Base-by-base conservation (phyloP, 2,888 invertebrate genomes). In the Criorhina ranunculi region DNA sequence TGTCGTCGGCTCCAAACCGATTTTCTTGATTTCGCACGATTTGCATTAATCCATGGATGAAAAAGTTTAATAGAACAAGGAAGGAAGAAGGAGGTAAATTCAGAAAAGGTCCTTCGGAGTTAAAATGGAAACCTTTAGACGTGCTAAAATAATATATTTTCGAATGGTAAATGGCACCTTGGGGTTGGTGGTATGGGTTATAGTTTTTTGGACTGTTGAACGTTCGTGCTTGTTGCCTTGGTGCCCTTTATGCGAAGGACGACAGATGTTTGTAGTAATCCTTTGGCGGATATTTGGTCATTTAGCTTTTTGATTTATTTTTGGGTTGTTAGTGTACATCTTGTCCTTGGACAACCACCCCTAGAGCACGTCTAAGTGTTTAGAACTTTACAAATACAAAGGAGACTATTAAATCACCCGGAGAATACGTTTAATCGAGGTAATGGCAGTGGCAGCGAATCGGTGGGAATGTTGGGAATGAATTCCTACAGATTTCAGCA, bases 11-110 rank as follows among this genome's bases (percentile, higher is more conserved):
- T 62, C 33, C 72, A 42, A 72, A 62, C 33, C 62, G 78, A 73
- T 83, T 78, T 83, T 73, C 78, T 55, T 78, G 55, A 83, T 73
- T 67, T 83, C 60, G 55, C 72, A 83, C 60, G 78, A 83, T 83
- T 83, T 83, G 73, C 72, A 78, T 73, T 83, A 62, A 78, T 67
- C 78, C 60, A 15, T 40, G 78, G 53, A 67, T 78, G 8, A 60
- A 70, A 46, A 77, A 72, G 42, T 72, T 77, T 44, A 40, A 69
- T 40, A 76, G 82, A 55, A 66, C 59, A 15, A 29, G 37, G 24
- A 67, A 51, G 51, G 57, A 60, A 66, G 8, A 24, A 40, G 40
- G 55, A 42, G 17, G 8, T 19, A 12, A 35, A 40, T 37, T 15
- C 11, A 5, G 49, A 60, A 69, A 40, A 76, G 55, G 62, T 76